A percentile compares a stretch with the other conserved stretches of the same genome.
These are phyloP conservation scores for Venturia canescens DNA, from an alignment of 1,140 invertebrate species.

Conservation along the genomic window DNA sequence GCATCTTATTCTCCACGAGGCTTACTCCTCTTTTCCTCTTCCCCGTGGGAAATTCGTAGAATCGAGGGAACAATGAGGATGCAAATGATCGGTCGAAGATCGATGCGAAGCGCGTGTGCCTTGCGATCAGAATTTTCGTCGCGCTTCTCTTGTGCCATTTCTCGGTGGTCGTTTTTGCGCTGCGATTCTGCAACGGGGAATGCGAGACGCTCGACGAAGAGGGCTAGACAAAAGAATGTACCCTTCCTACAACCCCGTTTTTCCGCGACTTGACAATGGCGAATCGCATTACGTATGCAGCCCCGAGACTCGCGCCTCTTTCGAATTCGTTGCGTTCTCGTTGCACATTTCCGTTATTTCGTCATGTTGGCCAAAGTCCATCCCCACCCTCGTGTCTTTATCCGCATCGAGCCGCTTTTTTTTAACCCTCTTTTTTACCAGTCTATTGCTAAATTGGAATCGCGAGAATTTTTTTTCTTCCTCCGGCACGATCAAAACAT, in stretches of 20 bases:
- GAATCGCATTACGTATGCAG: conserved; percentile 76
- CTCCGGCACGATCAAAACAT: too few relatives aligned
- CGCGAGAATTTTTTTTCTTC: too few relatives aligned
- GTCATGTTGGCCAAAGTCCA: conserved; percentile 27
- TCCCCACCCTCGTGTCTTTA: background rate
- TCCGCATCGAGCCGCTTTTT: too few relatives aligned
- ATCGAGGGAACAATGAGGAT: conserved; percentile 75
- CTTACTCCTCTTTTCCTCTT: conserved; percentile 50
- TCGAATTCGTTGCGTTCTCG: conserved; percentile 75
- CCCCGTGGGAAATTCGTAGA: conserved; percentile 67
- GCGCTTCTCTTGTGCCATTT: conserved; percentile 32
- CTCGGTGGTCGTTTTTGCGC: conserved; percentile 10
- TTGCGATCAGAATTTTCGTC: conserved; percentile 74
- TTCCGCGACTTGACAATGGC: conserved; percentile 69
- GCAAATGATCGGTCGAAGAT: conserved; percentile 78
- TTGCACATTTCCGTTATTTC: conserved; percentile 51
- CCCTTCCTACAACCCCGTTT: conserved; percentile 13
- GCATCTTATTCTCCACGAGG: background rate
- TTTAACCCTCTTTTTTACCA: too few relatives aligned
- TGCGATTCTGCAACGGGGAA: conserved; percentile 1
- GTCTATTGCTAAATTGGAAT: too few relatives aligned
- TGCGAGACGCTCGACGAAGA: conserved; percentile 20
- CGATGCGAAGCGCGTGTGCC: conserved; percentile 70
- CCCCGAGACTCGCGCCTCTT: conserved; percentile 69
- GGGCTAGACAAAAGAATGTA: conserved; percentile 68